Percentiles rank a stretch among this genome's conserved stretches.
Conservation (phyloP, 30 jellyfish, hydroid and myxozoan species). For the Hydractinia echinata region DNA sequence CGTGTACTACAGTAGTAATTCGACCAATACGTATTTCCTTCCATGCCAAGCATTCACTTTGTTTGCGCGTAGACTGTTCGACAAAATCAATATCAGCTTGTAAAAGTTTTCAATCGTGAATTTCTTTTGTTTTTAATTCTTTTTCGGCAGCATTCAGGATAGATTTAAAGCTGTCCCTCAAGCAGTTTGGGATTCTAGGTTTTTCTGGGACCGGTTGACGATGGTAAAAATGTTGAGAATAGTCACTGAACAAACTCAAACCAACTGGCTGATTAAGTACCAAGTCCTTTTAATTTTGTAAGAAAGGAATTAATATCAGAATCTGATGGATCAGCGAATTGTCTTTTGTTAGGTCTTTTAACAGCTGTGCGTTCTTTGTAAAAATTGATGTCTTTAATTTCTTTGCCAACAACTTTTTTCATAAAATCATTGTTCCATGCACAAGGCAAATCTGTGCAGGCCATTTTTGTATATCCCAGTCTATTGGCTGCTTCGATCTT, state of each 20-base stretch:
- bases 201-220: slow-evolving; percentile 13
- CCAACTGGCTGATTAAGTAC: background rate
- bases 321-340: background rate
- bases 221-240: slow-evolving; percentile 16
- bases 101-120: background rate
- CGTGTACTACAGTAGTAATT: slow-evolving; percentile 23
- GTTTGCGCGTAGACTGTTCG: slow-evolving; percentile 27
- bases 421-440: too few species aligned
- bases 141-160: background rate
- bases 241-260: background rate
- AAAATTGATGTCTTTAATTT: background rate
- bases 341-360: background rate
- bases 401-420: slow-evolving; percentile 2
- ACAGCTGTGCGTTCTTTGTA: background rate
- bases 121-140: background rate
- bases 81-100: slow-evolving; percentile 30
- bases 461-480: slow-evolving; percentile 41
- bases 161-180: slow-evolving; percentile 25
- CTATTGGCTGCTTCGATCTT: slow-evolving; percentile 47
- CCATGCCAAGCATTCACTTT: background rate
- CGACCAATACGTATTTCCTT: slow-evolving; percentile 14
- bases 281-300: background rate
- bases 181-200: slow-evolving; percentile 26
- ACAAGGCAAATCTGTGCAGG: slow-evolving; percentile 37
- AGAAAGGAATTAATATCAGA: background rate